Evolutionary conservation across 2,888 invertebrate genomes (phyloP), one percentile per base, ranked within the genome.

Genomic region (Celastrina argiolus): DNA sequence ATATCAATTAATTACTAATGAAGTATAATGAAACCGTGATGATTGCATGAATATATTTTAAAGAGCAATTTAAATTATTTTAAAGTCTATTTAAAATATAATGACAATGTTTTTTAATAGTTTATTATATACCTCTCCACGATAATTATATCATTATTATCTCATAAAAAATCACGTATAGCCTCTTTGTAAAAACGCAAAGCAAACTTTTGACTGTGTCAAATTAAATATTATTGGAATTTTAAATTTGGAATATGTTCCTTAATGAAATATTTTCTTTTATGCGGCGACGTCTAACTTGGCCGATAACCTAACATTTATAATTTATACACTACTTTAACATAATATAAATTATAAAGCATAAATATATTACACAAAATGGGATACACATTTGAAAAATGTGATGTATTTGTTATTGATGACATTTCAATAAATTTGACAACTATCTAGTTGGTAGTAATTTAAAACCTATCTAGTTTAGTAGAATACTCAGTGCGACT

Each of bases 371-470:
- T 22, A 61, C 39, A 61, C 61, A 39, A 61, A 61, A 39, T 5
- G 8, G 18, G 22, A 39, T 59, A 59, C 34, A 31, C 34, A 59
- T 59, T 34, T 39, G 5, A 22, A 18, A 6, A 16, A 36, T 61
- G 36, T 61, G 36, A 61, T 61, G 61, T 61, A 61, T 61, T 61
- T 36, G 61, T 61, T 61, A 61, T 36, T 39, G 31, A 59, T 4
- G 4, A 34, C 18, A 28, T 5, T 31, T 4, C 8, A 56, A 56
- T 5, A 56, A 12, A n/a, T 41, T 14, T 36, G 12, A 36, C 1
- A 14, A 51, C 22, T 51, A 51, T 26, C 22, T 22, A 51, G 18
- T 12, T 16, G 22, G 10, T 10, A 12, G 51, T 2, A 26, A 51
- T 51, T 51, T 14, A 10, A 51, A 51, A 51, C 22, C 22, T 51